Percentiles rank a stretch among this genome's conserved stretches.
Evolutionary conservation across 2,113 vertebrate genomes (phyloP).

Genomic region (Ailurus styani): DNA sequence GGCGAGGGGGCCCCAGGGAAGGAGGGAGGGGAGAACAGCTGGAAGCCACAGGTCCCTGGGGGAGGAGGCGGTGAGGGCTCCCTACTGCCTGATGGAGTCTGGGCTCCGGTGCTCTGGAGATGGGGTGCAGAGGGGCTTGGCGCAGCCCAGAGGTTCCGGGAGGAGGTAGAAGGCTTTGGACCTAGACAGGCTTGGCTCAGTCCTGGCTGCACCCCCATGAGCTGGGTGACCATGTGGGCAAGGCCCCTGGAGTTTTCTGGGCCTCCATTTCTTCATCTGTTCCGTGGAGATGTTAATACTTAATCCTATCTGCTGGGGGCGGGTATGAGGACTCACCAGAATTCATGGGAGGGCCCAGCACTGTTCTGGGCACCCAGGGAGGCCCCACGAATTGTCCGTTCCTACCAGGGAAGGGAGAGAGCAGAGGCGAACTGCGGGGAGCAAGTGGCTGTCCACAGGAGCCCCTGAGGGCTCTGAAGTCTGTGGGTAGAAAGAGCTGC

Average conservation of each 20-base stretch:
- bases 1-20: neutral
- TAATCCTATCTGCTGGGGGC: neutral
- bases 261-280: neutral
- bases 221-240: neutral
- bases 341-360: neutral
- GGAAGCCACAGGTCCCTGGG: neutral
- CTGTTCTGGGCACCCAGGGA: neutral
- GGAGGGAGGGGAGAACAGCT: neutral
- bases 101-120: neutral
- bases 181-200: neutral
- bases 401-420: neutral
- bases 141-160: neutral
- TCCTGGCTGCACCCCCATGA: neutral
- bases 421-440: neutral
- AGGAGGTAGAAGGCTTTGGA: neutral
- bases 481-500: neutral
- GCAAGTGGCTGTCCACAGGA: neutral
- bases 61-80: neutral
- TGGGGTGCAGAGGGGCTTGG: neutral
- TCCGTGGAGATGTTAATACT: neutral
- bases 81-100: no score
- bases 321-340: neutral
- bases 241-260: neutral
- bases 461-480: accelerated
- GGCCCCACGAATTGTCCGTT: neutral